Percentiles rank a stretch among this genome's conserved stretches.
phyloP scores from a whole-genome alignment of 2,888 invertebrate species.

The Empis stercorea region DNA sequence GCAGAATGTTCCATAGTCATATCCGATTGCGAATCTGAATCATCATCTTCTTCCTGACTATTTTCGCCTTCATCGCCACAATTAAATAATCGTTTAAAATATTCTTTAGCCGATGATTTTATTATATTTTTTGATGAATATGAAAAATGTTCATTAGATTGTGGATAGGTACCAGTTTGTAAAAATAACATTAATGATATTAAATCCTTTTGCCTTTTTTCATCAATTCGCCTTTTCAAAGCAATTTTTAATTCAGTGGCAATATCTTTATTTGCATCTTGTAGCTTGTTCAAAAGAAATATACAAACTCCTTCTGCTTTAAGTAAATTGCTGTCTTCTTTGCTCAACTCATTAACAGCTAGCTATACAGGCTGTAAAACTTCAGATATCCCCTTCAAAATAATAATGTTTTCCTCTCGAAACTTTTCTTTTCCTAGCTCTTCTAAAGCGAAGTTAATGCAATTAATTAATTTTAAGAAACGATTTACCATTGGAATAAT shows the following conservation, averaged over 20 bases:
- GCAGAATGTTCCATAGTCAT: background rate
- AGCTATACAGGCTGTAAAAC: constrained; percentile 5
- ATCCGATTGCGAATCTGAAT: background rate
- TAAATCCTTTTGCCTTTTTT: background rate
- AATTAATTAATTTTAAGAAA: constrained; percentile 1
- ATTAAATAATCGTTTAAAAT: background rate
- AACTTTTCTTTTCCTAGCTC: too few relatives aligned
- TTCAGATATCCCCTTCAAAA: background rate
- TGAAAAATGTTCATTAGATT: background rate
- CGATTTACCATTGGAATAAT: constrained; percentile 3
- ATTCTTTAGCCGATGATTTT: background rate
- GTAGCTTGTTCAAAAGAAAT: constrained; percentile 11
- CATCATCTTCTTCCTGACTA: background rate
- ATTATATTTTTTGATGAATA: background rate
- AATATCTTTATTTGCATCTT: constrained; percentile 9
- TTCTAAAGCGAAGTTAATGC: background rate
- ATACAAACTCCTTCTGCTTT: constrained; percentile 11
- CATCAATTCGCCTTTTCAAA: constrained; percentile 2
- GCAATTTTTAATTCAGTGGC: constrained; percentile 5
- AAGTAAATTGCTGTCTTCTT: constrained; percentile 8
- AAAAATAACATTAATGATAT: constrained; percentile 1
- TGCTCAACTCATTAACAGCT: constrained; percentile 4
- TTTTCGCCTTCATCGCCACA: background rate
- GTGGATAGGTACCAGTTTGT: background rate
- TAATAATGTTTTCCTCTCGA: background rate